These are phyloP conservation scores for Drosophila pachea DNA, from an alignment of 1,140 invertebrate species.

Conservation along the genomic window DNA sequence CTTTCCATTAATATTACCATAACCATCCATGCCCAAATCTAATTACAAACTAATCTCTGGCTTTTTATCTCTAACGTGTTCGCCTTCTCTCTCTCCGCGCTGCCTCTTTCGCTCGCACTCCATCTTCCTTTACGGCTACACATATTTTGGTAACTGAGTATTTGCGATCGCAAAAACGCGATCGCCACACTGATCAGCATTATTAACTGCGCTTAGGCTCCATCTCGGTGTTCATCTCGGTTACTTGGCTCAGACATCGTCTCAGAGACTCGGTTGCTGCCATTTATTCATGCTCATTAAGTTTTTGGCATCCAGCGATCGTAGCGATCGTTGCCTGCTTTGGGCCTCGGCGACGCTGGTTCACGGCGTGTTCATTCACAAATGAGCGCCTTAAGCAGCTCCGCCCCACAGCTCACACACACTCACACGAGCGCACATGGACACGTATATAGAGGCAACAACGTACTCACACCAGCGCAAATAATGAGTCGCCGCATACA, in stretches of 20 bases:
- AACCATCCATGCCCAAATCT: conserved; percentile 64
- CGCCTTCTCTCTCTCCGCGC: neutral
- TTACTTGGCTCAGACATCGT: conserved; percentile 24
- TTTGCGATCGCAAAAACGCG: conserved; percentile 37
- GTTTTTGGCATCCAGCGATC: conserved; percentile 52
- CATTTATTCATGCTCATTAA: conserved; percentile 78
- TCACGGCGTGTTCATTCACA: conserved; percentile 76
- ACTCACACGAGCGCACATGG: conserved; percentile 19
- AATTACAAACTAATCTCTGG: conserved; percentile 66
- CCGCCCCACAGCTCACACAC: conserved; percentile 65
- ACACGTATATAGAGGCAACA: conserved; percentile 16
- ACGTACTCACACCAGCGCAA: conserved; percentile 22
- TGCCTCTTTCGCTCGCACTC: neutral
- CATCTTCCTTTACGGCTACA: neutral
- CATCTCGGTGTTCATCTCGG: conserved; percentile 6
- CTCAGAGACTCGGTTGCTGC: conserved; percentile 28
- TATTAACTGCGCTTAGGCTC: conserved; percentile 29
- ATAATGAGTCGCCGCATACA: conserved; percentile 61
- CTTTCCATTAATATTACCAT: conserved; percentile 71
- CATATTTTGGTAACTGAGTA: conserved; percentile 9
- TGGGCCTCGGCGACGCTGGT: conserved; percentile 40
- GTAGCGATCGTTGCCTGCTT: conserved; percentile 47
- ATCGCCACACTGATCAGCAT: conserved; percentile 32
- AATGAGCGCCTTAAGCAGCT: conserved; percentile 78
- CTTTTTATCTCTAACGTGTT: conserved; percentile 48